Evolutionary conservation across 2,797 vertebrate genomes (phyloP).

Genomic region (Oceanodroma leucorhoa): DNA sequence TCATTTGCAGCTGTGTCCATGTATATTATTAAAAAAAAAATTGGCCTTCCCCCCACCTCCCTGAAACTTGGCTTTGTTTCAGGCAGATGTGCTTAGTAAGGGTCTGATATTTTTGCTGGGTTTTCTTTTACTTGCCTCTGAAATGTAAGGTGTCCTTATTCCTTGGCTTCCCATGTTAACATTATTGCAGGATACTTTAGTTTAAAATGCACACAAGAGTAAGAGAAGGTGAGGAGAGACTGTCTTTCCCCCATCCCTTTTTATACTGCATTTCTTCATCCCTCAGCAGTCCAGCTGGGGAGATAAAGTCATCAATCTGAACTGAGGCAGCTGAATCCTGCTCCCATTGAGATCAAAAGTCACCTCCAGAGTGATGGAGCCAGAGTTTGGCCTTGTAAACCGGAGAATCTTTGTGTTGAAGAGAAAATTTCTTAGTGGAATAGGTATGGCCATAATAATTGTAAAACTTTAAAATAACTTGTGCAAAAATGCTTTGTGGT

Average conservation of each 20-base stretch:
- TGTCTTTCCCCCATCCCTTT: background rate
- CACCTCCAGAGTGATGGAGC: background rate
- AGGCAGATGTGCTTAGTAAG: rapidly evolving
- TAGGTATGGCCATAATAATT: background rate
- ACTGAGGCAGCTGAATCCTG: background rate
- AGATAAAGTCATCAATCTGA: background rate
- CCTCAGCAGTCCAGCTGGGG: background rate
- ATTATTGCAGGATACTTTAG: background rate
- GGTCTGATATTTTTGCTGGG: background rate
- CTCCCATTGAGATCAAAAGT: background rate
- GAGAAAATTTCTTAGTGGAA: background rate
- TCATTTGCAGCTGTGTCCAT: background rate
- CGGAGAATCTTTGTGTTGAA: background rate
- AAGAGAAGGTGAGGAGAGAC: background rate
- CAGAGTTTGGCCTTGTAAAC: background rate
- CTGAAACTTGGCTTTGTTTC: background rate
- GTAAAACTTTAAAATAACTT: background rate
- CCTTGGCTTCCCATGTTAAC: background rate
- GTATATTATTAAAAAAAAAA: background rate
- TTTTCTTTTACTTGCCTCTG: background rate
- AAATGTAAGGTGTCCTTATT: background rate
- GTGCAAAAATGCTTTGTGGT: background rate
- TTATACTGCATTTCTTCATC: background rate
- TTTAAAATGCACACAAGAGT: background rate
- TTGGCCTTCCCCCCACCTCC: too few relatives aligned